These are phyloP conservation scores for Pemphredon lugubris DNA, from an alignment of 2,888 invertebrate species.

Conservation along the genomic window DNA sequence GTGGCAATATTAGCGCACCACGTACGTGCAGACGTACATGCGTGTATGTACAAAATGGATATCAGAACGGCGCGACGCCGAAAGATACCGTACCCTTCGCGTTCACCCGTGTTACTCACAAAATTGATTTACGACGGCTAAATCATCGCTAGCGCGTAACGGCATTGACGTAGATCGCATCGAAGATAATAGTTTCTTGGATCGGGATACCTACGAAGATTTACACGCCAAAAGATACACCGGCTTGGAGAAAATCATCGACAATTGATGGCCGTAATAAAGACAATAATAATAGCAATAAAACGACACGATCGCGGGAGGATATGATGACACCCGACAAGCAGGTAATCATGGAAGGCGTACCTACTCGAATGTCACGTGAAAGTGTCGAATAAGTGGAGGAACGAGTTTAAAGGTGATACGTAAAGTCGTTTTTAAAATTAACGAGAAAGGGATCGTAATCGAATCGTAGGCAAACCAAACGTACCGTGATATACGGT, in stretches of 20 bases:
- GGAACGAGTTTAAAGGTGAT: neutral
- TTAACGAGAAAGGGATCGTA: no score
- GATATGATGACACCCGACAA: conserved; percentile 19
- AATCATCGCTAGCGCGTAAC: conserved; percentile 52
- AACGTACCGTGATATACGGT: no score
- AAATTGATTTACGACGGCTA: conserved; percentile 54
- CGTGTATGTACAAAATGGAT: no score
- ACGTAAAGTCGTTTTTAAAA: no score
- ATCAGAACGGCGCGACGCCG: conserved; percentile 33
- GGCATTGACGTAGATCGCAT: conserved; percentile 40
- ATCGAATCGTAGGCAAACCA: no score
- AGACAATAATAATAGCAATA: conserved; percentile 33
- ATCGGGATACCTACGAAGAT: conserved; percentile 36
- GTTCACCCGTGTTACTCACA: conserved; percentile 40
- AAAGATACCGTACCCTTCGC: conserved; percentile 24
- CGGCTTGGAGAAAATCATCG: conserved; percentile 26
- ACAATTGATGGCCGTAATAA: conserved; percentile 32
- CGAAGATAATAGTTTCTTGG: conserved; percentile 36
- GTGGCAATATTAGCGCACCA: no score
- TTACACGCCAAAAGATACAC: conserved; percentile 21
- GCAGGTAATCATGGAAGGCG: conserved; percentile 9
- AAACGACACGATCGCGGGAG: conserved; percentile 16
- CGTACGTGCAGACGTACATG: no score
- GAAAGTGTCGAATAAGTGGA: neutral
- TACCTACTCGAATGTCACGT: neutral